Evolutionary conservation across 1,140 invertebrate species (phyloP), one percentile per base, ranked within the genome.

Genomic region (Oedothorax gibbosus): DNA sequence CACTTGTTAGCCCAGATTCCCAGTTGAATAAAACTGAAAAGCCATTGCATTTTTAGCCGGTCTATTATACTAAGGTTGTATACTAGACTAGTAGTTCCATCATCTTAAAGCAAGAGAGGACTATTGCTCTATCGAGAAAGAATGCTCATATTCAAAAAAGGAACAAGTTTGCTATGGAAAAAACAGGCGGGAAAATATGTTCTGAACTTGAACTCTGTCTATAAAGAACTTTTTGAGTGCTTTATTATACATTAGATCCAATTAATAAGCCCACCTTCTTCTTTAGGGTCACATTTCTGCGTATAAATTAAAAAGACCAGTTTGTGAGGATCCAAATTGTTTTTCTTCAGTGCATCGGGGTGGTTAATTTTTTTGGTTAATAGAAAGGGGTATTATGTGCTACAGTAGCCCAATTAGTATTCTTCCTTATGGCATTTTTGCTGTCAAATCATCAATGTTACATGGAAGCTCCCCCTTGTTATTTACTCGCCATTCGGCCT

Each of bases 221-320:
- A 79, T 79, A 79, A 79, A 79, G 53, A 71, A 81, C 65, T 21
- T 66, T 60, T 54, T 69, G 77, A 81, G 78, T 81, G 78, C 78
- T 81, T 81, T 81, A 81, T 81, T 81, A 81, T 81, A 53, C 78
- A 71, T 81, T 81, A 71, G 78, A 71, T 60, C 78, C 78, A 81
- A 81, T 81, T 81, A 81, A 81, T 81, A 81, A 71, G 66, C 65
- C 78, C 54, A 60, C 78, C 78, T 71, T 71, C 53, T 64, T 68
- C 14, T 12, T 50, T 57, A 56, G 51, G 78, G 78, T 81, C 66
- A 81, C 65, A 71, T 71, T 71, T 51, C 20, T 60, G 49, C 51
- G 78, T 57, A 81, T 81, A 81, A 81, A 81, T 81, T 81, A 69
- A 71, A 12, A 79, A 68, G 64, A 69, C 65, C 77, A 62, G 75